Evolutionary conservation across 2,888 invertebrate species (phyloP).

Genomic region (Zygothrica quintamaculata): DNA sequence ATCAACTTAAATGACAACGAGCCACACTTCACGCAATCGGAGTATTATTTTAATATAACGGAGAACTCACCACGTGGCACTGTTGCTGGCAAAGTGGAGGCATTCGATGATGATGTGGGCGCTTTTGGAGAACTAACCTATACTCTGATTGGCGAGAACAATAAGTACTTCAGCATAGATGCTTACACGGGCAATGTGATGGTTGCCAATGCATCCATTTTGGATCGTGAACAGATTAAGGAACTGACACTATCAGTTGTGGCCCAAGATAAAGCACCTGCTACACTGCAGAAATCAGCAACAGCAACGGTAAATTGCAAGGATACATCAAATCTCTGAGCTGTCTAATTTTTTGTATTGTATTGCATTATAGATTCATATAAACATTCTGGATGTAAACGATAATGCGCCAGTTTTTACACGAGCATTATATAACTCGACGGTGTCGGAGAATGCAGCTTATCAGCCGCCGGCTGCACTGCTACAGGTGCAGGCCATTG

Average conservation of each 20-base stretch:
- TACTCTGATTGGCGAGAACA: slow-evolving; percentile 90
- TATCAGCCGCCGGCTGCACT: slow-evolving; percentile 92
- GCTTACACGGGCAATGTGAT: slow-evolving; percentile 90
- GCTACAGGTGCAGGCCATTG: slow-evolving; percentile 92
- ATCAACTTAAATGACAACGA: slow-evolving; percentile 95
- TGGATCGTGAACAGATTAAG: slow-evolving; percentile 91
- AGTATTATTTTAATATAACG: slow-evolving; percentile 89
- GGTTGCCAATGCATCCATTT: slow-evolving; percentile 88
- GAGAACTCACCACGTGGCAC: slow-evolving; percentile 92
- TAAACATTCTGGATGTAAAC: slow-evolving; percentile 93
- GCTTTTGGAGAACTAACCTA: slow-evolving; percentile 92
- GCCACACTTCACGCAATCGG: slow-evolving; percentile 89
- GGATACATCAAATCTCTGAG: too few species aligned
- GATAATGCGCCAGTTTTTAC: slow-evolving; percentile 94
- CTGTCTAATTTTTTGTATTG: background rate
- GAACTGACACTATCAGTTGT: slow-evolving; percentile 91
- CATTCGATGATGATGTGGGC: slow-evolving; percentile 92
- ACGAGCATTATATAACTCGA: slow-evolving; percentile 90
- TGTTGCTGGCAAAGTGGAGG: slow-evolving; percentile 89
- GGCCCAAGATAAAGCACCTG: slow-evolving; percentile 92
- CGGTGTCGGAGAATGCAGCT: slow-evolving; percentile 93
- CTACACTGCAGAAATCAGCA: slow-evolving; percentile 88
- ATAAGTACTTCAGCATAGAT: slow-evolving; percentile 90
- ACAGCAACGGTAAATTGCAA: slow-evolving; percentile 90
- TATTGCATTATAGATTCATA: slow-evolving; percentile 86